Evolutionary conservation across 2,888 invertebrate species (phyloP).

Genomic region (Leptinotarsa peninsularis): DNA sequence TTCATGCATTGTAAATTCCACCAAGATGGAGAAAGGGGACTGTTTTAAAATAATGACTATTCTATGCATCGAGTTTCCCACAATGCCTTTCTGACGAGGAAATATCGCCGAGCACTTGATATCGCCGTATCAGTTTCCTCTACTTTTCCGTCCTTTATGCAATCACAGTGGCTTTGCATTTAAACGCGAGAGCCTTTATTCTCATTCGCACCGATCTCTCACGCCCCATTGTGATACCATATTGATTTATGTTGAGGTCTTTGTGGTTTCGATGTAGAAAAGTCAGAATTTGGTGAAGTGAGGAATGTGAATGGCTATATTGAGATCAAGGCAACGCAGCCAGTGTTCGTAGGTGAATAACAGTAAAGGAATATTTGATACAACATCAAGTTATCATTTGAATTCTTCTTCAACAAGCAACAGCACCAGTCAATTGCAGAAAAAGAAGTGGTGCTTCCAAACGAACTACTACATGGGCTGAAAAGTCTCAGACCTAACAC

Average conservation of each 20-base stretch:
- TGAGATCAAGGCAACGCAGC: neutral
- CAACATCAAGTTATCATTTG: too few species aligned
- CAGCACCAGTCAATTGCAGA: too few species aligned
- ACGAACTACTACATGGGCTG: too few species aligned
- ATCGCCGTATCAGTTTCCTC: constrained; percentile 56
- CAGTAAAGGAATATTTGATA: too few species aligned
- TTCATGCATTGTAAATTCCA: constrained; percentile 27
- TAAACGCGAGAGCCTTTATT: constrained; percentile 46
- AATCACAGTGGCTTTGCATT: constrained; percentile 50
- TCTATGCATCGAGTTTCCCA: constrained; percentile 60
- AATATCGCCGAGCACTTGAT: constrained; percentile 53
- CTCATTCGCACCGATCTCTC: constrained; percentile 35
- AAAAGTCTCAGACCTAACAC: too few species aligned
- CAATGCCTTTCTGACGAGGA: constrained; percentile 58
- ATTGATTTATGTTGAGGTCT: constrained; percentile 29
- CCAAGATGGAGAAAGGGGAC: constrained; percentile 37
- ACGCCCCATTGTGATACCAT: constrained; percentile 34
- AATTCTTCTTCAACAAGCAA: too few species aligned
- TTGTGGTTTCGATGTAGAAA: constrained; percentile 12
- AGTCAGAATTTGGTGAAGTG: neutral
- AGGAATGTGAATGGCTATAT: constrained; percentile 1
- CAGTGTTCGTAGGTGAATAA: too few species aligned
- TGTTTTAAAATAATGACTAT: constrained; percentile 59
- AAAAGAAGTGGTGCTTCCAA: too few species aligned
- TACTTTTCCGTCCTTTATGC: constrained; percentile 46